Conservation (phyloP, 2,888 invertebrate species). For the Philhelius pedissequus region DNA sequence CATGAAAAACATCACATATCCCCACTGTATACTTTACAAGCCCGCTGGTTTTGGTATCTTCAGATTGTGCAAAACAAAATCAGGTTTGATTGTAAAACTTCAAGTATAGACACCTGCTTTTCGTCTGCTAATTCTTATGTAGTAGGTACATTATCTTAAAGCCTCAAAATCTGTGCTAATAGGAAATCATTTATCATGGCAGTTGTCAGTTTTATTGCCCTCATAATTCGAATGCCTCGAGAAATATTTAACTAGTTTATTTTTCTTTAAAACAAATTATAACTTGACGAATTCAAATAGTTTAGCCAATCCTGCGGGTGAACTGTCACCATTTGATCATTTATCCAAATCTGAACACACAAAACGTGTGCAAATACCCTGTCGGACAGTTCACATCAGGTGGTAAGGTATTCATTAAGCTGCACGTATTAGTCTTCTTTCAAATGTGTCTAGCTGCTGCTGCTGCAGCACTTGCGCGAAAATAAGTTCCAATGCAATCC, state of each 20-base stretch:
- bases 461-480: background rate
- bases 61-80: too few species aligned
- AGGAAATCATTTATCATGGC: background rate
- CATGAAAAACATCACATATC: too few species aligned
- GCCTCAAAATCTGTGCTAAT: background rate
- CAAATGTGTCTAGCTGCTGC: background rate
- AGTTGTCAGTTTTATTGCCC: background rate
- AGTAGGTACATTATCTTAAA: background rate
- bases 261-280: background rate
- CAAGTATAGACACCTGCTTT: too few species aligned
- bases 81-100: too few species aligned
- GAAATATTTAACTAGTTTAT: background rate
- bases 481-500: conserved; percentile 20
- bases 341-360: conserved; percentile 5
- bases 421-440: conserved; percentile 14
- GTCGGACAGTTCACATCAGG: conserved; percentile 17
- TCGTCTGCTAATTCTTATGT: too few species aligned
- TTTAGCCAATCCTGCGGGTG: background rate
- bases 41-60: too few species aligned
- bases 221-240: background rate
- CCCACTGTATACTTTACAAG: too few species aligned
- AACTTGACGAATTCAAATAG: background rate
- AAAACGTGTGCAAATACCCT: background rate
- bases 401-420: conserved; percentile 10
- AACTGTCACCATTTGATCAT: conserved; percentile 5